Evolutionary conservation across 2,113 vertebrate species (phyloP), one percentile per base, ranked within the genome.

Genomic region (Entomyzon cyanotis): DNA sequence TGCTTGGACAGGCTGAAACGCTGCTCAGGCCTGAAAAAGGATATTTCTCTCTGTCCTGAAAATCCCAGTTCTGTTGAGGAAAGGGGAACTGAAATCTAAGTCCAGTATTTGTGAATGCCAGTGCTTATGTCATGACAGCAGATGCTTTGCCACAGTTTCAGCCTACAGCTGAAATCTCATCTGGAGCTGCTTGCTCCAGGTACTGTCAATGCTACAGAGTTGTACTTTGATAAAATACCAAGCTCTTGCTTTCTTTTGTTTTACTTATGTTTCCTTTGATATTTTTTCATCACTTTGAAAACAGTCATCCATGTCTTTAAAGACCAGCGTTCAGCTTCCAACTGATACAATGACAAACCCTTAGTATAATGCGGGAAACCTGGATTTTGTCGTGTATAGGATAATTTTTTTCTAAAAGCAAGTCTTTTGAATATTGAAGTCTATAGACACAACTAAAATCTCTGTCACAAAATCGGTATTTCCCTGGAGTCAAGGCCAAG

Each of bases 101-200:
- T 27, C 31, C 42, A 4, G 4, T 64, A 7, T 73, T 62, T 5
- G n/a, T 55, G 44, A 41, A 5, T 4, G 3, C 31, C 52, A 22
- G 0, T 41, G 47, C 44, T 82, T 1, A 2, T 2, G 7, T 30
- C 31, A 11, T 39, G 37, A 12, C 84, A 73, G 7, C 0, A 0
- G 4, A 8, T 60, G 27, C 22, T 10, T 23, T 37, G 50, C 16
- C 41, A 24, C 15, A n/a, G 23, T 17, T 84, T 64, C 42, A 76
- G 20, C n/a, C 46, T 73, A 3, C 31, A 83, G 19, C 53, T 89
- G 44, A 46, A 53, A 1, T 20, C 27, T 65, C 37, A 33, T 55
- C 56, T 39, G 19, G 75, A 80, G 30, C 47, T 63, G 15, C 46
- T 60, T 75, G 44, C 74, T 75, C 7, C 4, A 80, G 23, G 10